Evolutionary conservation across 2,113 vertebrate species (phyloP).

Genomic region (Actinemys pallida): DNA sequence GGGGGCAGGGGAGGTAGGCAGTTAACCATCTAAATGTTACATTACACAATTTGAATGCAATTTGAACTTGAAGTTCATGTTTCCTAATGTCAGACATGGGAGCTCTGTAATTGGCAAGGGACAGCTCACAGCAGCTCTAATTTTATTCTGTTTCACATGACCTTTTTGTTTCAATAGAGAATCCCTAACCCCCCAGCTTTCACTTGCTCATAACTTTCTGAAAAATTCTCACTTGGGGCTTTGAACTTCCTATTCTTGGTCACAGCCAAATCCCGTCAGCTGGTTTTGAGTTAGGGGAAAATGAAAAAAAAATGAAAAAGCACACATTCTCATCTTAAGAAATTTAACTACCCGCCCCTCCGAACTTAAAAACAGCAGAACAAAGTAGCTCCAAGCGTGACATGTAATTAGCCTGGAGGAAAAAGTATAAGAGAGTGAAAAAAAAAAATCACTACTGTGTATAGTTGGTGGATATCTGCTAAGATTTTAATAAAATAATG

Average conservation of each 20-base stretch:
- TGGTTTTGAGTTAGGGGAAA: background rate
- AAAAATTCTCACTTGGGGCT: background rate
- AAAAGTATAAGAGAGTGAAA: background rate
- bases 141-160: conserved; percentile 18
- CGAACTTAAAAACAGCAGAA: background rate
- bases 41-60: background rate
- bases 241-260: background rate
- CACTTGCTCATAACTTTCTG: background rate
- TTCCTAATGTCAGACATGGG: background rate
- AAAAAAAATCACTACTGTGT: background rate
- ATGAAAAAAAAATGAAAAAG: fast-evolving
- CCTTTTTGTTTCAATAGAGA: background rate
- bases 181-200: background rate
- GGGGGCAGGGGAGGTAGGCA: fast-evolving
- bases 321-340: background rate
- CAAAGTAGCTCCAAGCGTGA: background rate
- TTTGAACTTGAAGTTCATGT: background rate
- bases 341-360: background rate
- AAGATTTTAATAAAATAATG: background rate
- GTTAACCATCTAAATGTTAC: background rate
- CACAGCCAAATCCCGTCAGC: conserved; percentile 18
- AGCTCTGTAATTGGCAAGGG: background rate
- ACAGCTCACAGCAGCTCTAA: background rate
- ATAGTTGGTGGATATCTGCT: background rate
- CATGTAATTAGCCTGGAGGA: background rate